These are phyloP conservation scores for Leptura quadrifasciata DNA, from an alignment of 2,888 invertebrate species.

Conservation along the genomic window DNA sequence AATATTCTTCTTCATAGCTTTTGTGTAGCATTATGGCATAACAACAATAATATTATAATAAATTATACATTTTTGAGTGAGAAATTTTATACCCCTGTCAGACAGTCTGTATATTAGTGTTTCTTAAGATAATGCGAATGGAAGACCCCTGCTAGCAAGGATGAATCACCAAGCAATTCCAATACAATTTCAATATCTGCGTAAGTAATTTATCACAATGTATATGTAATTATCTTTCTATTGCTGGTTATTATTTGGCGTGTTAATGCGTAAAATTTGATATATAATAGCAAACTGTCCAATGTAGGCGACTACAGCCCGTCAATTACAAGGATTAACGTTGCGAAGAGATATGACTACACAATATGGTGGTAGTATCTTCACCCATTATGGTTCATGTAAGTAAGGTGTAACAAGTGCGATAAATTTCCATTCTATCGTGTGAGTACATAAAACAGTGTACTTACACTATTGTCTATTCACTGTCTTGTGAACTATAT, in stretches of 20 bases:
- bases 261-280: constrained; percentile 25
- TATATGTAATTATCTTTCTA: not conserved
- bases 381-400: constrained; percentile 20
- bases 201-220: constrained; percentile 8
- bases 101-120: too few relatives aligned
- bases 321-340: constrained; percentile 31
- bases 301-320: constrained; percentile 17
- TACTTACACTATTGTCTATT: constrained; percentile 47
- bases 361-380: constrained; percentile 25
- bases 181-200: not conserved
- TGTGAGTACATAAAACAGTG: constrained; percentile 4
- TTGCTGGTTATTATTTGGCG: constrained; percentile 26
- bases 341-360: constrained; percentile 17
- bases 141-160: not conserved
- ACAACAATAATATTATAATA: too few relatives aligned
- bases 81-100: too few relatives aligned
- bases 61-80: too few relatives aligned
- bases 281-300: constrained; percentile 32
- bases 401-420: constrained; percentile 26
- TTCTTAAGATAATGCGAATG: not conserved
- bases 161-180: not conserved
- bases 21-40: too few relatives aligned
- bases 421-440: constrained; percentile 27
- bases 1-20: too few relatives aligned
- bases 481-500: constrained; percentile 41